Evolutionary conservation across 2,113 vertebrate genomes (phyloP), one percentile per base, ranked within the genome.

Genomic region (Azemiops feae): DNA sequence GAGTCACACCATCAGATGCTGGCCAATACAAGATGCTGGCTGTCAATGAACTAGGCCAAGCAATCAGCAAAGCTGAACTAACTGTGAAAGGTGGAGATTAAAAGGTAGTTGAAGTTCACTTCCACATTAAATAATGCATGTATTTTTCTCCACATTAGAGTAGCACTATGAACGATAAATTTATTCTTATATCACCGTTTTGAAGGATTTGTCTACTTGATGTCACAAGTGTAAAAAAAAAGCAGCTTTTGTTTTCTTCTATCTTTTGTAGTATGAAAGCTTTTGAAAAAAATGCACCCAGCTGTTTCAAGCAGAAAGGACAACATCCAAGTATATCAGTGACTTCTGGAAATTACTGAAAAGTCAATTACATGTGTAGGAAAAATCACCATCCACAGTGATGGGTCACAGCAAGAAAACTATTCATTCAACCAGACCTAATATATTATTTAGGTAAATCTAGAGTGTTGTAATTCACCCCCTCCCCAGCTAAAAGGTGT

Each of bases 1-100:
- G 87, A 0, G 98, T 98, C 85, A 96, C 97, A 10, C 97, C 96
- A 57, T 95, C 94, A 30, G 98, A 99, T 81, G 95, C 94, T 39
- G 98, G 99, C 3, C 96, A 98, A 92, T 99, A 98, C 69, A 96
- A 89, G 64, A 96, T 97, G 5, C 97, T 96, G 47, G 98, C 98
- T 2, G 97, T 98, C 96, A 99, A 98, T 60, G 55, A 81, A 0
- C 89, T 97, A 57, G 99, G 99, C 45, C 96, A 95, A 91, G 98
- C 97, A 0, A 96, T 96, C 94, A 98, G 97, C 97, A 98, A 95
- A 53, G 98, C 98, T 88, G 96, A 95, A 86, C 98, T 99, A 25
- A 96, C 97, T 3, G 96, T 99, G 93, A 97, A 87, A 97, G 99
- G 98, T 98, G 97, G 94, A 14, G 10, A 3, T 10, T 39, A 58